Percentiles rank a stretch among this genome's conserved stretches.
These are phyloP conservation scores for Rousettus madagascariensis DNA, from an alignment of 2,797 vertebrate species.

Conservation along the genomic window DNA sequence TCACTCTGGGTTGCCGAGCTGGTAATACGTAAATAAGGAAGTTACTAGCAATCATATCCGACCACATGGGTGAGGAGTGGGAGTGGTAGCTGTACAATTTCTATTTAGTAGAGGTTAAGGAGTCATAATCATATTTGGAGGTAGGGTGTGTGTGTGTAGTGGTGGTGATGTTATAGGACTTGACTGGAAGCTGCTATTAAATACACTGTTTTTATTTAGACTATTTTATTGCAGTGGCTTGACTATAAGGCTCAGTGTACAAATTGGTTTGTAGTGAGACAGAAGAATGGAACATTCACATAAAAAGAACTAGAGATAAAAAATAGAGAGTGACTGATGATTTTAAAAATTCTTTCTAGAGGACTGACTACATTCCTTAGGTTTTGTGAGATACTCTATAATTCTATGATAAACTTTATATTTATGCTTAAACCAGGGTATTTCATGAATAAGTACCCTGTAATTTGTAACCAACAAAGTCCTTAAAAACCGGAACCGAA, in stretches of 20 bases:
- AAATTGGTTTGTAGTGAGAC: neutral
- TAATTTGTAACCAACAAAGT: conserved; percentile 34
- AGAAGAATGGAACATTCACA: neutral
- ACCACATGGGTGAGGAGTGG: neutral
- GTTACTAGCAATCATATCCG: neutral
- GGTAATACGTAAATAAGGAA: neutral
- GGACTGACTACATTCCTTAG: neutral
- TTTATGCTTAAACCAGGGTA: conserved; percentile 4
- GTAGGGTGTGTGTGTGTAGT: neutral
- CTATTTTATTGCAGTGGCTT: neutral
- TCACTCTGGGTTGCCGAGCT: neutral
- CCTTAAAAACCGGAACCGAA: conserved; percentile 36
- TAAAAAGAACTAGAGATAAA: neutral
- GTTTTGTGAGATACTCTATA: neutral
- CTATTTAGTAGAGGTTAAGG: neutral
- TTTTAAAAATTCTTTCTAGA: neutral
- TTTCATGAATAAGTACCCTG: neutral
- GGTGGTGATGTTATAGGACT: neutral
- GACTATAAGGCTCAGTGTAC: neutral
- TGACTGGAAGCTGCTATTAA: conserved; percentile 10
- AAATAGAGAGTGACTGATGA: neutral
- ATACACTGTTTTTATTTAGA: neutral
- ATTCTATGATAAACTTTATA: neutral
- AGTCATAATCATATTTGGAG: neutral
- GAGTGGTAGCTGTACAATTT: neutral